Percentiles rank a stretch among this genome's conserved stretches.
Conservation (phyloP, 2,888 invertebrate species). For the Coleophora flavipennella region DNA sequence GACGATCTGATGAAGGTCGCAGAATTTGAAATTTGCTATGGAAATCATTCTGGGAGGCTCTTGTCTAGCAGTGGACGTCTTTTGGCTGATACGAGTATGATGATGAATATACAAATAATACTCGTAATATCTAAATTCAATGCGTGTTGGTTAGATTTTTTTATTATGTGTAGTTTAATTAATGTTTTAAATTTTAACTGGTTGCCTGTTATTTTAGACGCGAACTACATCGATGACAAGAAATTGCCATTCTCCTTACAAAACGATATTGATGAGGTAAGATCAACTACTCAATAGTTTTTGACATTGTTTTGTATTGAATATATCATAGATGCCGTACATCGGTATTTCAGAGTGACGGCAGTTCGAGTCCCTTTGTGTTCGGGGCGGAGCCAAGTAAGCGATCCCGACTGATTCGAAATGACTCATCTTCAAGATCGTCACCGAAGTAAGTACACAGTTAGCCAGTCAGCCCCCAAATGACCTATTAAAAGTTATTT, state of each 20-base stretch:
- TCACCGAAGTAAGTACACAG: constrained; percentile 29
- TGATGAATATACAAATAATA: too few relatives aligned
- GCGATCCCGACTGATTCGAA: constrained; percentile 32
- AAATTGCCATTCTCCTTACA: constrained; percentile 25
- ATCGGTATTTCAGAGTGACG: constrained; percentile 24
- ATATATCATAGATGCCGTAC: neutral
- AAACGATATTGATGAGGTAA: constrained; percentile 34
- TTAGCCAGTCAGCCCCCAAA: too few relatives aligned
- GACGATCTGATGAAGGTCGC: too few relatives aligned
- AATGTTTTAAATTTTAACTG: neutral
- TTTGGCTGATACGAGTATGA: too few relatives aligned
- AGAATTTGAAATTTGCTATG: too few relatives aligned
- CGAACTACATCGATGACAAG: constrained; percentile 28
- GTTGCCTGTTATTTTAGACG: constrained; percentile 19
- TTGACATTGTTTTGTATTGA: too few relatives aligned
- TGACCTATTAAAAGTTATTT: too few relatives aligned
- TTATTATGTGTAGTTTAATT: neutral
- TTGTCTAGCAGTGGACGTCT: too few relatives aligned
- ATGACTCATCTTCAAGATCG: constrained; percentile 28
- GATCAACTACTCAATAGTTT: too few relatives aligned
- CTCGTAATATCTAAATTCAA: too few relatives aligned
- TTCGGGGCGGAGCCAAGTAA: constrained; percentile 48
- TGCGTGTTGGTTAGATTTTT: too few relatives aligned
- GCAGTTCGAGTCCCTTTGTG: constrained; percentile 27
- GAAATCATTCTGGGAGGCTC: too few relatives aligned